Base-by-base conservation (phyloP, 1,140 invertebrate genomes). In the roundworm (Caenorhabditis elegans) region DNA sequence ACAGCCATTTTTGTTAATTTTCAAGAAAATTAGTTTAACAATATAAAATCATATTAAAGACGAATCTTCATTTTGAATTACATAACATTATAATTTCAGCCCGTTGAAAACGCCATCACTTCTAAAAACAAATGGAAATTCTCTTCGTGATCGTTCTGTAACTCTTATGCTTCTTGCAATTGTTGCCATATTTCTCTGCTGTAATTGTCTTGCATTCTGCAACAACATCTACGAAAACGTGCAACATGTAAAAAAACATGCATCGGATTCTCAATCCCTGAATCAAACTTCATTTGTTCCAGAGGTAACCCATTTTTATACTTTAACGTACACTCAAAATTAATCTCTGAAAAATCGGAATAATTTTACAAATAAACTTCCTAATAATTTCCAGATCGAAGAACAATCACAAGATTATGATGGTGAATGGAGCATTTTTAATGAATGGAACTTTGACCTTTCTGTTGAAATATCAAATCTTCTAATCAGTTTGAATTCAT, bases 81-180 rank as follows among this genome's bases (percentile, higher is more conserved):
- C n/a, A n/a, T n/a, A n/a, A n/a, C n/a, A n/a, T n/a, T n/a, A n/a
- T n/a, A n/a, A n/a, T n/a, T 55, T 78, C 83, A 80, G 53, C 31
- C 49, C 49, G 3, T 60, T 60, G 31, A 88, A 84, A 26, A 83
- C 84, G 17, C 75, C 86, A 17, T 85, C 89, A 1, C 39, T 88
- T 24, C 86, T 89, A 36, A 88, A 88, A 76, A 78, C 77, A 13
- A 85, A 86, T 39, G 86, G 86, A 15, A 88, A 88, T 46, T 87
- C 87, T 22, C 78, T 86, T 2, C 83, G 88, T 26, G 88, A 89
- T 82, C 76, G 88, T 22, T 78, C 55, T 11, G 87, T 89, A 22
- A 89, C 88, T n/a, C 34, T 90, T 10, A 88, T 89, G 88, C 85
- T 89, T 17, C 82, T 89, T 8, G 88, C 88, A 26, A 90, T 89